Evolutionary conservation across 2,888 invertebrate species (phyloP), one percentile per base, ranked within the genome.

Genomic region (Stenichneumon culpator): DNA sequence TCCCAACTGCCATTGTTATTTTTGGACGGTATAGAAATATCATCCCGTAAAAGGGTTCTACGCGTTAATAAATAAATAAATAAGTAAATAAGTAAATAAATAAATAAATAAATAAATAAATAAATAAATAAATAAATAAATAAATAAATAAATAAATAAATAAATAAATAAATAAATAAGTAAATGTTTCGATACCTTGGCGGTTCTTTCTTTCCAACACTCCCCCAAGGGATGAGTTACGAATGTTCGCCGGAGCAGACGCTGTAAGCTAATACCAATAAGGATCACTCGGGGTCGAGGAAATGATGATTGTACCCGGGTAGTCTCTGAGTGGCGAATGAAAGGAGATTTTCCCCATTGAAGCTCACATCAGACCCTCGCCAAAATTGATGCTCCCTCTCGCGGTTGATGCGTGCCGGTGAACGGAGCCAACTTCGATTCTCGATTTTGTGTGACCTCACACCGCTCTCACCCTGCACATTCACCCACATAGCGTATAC

Each of bases 401-500:
- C 52, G 75, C 75, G 67, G 75, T 52, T 67, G 75, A 77, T 77
- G 44, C 67, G 67, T 44, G 54, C 28, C 36, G 70, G 70, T 74
- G 67, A 68, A 83, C 74, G 72, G 77, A 77, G 87, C 87, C 87
- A 87, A 87, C 78, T 84, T 87, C 81, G 86, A 87, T 86, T 77
- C 81, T 63, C 84, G 57, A 83, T 86, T 84, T 70, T 57, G 50
- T 84, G 67, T 74, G 39, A 73, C 60, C 44, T 44, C 44, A 73
- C 73, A 73, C 63, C 68, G 44, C 44, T n/a, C 60, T 22, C 28
- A 28, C 67, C 72, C 63, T 63, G 44, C n/a, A 79, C 22, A 16
- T 19, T 5, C 1, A 39, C 22, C 19, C 36, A 25, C 22, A 16
- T 47, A 22, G 50, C 70, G 75, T 39, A 16, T 36, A 75, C n/a